These are phyloP conservation scores for Polydrusus cervinus DNA, from an alignment of 2,888 invertebrate species.

Conservation along the genomic window DNA sequence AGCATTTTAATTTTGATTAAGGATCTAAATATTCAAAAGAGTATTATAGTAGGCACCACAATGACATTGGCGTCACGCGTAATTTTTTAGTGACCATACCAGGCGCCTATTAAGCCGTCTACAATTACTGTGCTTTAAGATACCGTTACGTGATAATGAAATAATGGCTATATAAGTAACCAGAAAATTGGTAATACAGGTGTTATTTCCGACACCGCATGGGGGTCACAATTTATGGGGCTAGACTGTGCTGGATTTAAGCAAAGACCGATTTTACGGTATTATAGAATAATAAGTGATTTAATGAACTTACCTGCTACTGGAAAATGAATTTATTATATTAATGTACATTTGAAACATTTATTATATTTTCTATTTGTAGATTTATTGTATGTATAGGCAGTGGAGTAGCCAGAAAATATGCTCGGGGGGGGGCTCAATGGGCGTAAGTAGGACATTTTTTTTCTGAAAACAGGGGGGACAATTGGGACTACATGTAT, in stretches of 20 bases:
- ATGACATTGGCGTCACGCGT: background rate
- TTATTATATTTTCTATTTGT: too few species aligned
- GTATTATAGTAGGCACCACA: conserved; percentile 16
- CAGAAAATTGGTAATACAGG: conserved; percentile 47
- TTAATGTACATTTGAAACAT: background rate
- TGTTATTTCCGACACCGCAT: conserved; percentile 47
- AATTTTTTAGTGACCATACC: conserved; percentile 7
- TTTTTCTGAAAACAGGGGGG: too few species aligned
- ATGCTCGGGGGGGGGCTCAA: too few species aligned
- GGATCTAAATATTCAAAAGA: background rate
- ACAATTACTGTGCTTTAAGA: conserved; percentile 26
- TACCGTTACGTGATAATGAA: conserved; percentile 43
- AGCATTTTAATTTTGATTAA: background rate
- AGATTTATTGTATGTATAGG: too few species aligned
- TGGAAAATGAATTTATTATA: conserved; percentile 4
- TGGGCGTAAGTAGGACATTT: too few species aligned
- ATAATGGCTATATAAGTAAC: conserved; percentile 48
- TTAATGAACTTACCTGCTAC: conserved; percentile 17
- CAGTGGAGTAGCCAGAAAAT: too few species aligned
- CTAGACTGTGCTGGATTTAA: conserved; percentile 37
- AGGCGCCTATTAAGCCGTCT: conserved; percentile 12
- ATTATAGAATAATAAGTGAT: conserved; percentile 13
- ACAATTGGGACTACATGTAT: too few species aligned
- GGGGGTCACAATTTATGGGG: conserved; percentile 45
- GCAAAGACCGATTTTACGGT: conserved; percentile 3